Evolutionary conservation across 2,113 vertebrate genomes (phyloP).

Genomic region (Lampris megalopsis): DNA sequence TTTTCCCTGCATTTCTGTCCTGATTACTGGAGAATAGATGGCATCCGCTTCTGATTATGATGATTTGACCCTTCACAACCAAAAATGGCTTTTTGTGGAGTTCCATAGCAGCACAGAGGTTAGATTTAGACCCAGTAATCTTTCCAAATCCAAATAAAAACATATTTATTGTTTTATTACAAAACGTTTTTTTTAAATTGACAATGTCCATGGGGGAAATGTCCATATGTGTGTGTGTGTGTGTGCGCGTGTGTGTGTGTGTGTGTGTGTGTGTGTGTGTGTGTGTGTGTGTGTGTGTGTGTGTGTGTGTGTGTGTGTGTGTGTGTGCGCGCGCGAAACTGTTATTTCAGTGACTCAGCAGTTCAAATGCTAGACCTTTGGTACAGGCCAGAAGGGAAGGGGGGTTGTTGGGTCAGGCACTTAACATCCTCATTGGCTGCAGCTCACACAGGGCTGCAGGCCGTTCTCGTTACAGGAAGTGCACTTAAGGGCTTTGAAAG

Average conservation of each 20-base stretch:
- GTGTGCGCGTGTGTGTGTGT: constrained; percentile 27
- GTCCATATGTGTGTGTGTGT: constrained; percentile 29
- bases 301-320: neutral
- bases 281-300: neutral
- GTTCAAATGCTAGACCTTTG: constrained; percentile 39
- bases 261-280: neutral
- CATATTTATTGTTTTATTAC: constrained; percentile 61
- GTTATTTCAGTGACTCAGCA: constrained; percentile 16
- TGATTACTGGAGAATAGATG: too few species aligned
- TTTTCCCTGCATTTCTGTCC: neutral
- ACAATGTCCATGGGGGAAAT: constrained; percentile 67
- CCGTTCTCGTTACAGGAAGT: constrained; percentile 98
- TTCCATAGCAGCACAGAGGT: neutral
- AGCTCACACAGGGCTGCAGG: constrained; percentile 91
- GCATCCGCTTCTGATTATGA: too few species aligned
- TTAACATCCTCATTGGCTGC: constrained; percentile 78
- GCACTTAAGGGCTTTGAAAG: constrained; percentile 98
- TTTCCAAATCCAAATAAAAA: constrained; percentile 11
- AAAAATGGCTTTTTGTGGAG: neutral
- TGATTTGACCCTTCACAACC: neutral
- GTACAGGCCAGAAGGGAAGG: neutral
- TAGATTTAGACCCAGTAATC: neutral
- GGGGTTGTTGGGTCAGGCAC: constrained; percentile 67
- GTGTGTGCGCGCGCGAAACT: neutral
- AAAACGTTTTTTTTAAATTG: constrained; percentile 47